Evolutionary conservation across 2,797 vertebrate species (phyloP), one percentile per base, ranked within the genome.

Genomic region (Ispidina picta): DNA sequence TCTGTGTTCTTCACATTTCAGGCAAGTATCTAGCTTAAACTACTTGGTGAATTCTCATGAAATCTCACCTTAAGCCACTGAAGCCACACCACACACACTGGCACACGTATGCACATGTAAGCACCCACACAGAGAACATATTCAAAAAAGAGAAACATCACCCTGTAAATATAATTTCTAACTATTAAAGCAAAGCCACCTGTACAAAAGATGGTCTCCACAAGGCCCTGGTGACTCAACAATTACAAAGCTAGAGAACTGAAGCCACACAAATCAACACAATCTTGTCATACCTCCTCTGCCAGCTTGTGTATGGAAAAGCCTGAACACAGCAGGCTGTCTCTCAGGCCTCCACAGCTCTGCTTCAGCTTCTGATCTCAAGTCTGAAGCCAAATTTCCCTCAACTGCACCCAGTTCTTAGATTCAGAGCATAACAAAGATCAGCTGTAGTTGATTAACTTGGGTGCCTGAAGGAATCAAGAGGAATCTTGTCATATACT

Each of bases 401-500:
- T 82, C 49, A 94, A 49, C 48, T 86, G 66, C 76, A 92, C 76
- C 76, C n/a, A 85, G 48, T 31, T 86, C 85, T 88, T 65, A 83
- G 73, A 87, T 35, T 58, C 37, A 31, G 59, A 84, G 44, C 19
- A 25, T 20, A 76, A 91, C 37, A 70, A 71, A 91, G 55, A 65
- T 92, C 94, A 93, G 83, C 87, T 84, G 87, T 14, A 80, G 44
- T 0, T 86, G 54, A 92, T 92, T 88, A 84, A 93, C 71, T 73
- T 83, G 85, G 52, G 56, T 78, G 85, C 77, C 91, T 86, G 60
- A n/a, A 89, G 76, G 76, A 56, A 56, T 49, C 52, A 92, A 73
- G 73, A 83, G 44, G 48, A 92, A 37, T 62, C 83, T 85, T 82
- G 81, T 90, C 88, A 73, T n/a, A 71, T 9, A 76, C 77, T 90